Percentiles rank a stretch among this genome's conserved stretches.
Conservation (phyloP, 2,113 vertebrate species). For the Loxodonta africana region DNA sequence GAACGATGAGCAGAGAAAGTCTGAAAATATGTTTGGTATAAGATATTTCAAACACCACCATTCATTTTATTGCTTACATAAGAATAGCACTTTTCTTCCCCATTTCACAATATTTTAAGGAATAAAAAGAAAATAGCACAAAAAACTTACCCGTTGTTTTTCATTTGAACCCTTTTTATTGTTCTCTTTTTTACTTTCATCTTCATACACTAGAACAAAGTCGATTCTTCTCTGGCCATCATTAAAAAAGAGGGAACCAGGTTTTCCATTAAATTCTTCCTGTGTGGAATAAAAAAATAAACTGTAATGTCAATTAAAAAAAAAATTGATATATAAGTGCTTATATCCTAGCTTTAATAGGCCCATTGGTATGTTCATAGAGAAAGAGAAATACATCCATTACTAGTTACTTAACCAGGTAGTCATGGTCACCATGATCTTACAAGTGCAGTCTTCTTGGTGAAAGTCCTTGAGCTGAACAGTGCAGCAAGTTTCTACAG, state of each 20-base stretch:
- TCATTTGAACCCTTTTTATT: conserved; percentile 89
- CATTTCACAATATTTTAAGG: conserved; percentile 7
- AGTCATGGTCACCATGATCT: background rate
- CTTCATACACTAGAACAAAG: conserved; percentile 96
- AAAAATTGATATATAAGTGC: rapidly evolving
- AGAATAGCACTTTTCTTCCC: background rate
- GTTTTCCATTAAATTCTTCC: conserved; percentile 93
- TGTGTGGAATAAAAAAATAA: conserved; percentile 83
- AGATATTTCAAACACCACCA: background rate
- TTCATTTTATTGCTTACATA: conserved; percentile 18
- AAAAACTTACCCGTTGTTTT: conserved; percentile 89
- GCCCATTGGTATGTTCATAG: background rate
- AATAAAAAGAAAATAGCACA: background rate
- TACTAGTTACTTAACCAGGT: background rate
- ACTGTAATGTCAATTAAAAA: background rate
- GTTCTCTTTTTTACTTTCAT: conserved; percentile 92
- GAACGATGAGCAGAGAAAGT: conserved; percentile 5
- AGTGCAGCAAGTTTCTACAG: background rate
- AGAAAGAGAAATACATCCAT: conserved; percentile 5
- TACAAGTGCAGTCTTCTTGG: background rate
- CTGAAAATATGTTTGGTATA: background rate
- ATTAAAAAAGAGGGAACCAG: conserved; percentile 94
- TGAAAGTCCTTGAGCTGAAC: background rate
- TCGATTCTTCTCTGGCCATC: conserved; percentile 95
- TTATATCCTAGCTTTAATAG: background rate